Base-by-base conservation (phyloP, 2,113 vertebrate genomes). In the Coturnix japonica region DNA sequence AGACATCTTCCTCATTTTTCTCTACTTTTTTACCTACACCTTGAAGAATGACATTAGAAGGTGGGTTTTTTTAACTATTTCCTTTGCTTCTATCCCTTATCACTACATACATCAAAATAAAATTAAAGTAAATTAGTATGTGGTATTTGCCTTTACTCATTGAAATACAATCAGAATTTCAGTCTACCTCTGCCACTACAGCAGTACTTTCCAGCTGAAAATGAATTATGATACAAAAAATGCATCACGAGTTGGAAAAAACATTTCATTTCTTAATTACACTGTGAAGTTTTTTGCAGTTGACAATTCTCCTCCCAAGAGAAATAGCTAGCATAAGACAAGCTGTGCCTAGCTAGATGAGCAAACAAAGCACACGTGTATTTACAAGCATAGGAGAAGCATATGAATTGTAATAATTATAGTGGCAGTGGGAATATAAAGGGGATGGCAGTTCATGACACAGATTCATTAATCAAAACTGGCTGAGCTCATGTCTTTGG, bases 281-380 rank as follows among this genome's bases (percentile, higher is more conserved):
- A 1, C 28, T 54, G 39, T 79, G 65, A 87, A 71, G 44, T 28
- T 81, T 66, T 93, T 73, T 90, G 37, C 66, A n/a, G 87, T 87
- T 72, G 39, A 85, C 66, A 65, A n/a, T 88, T 91, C 79, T 31
- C 21, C 16, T 95, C 83, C 54, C 74, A 44, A 73, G 85, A 91
- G 41, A 91, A 76, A 76, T 33, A 85, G 19, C 63, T 39, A 20
- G 30, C 44, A 35, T 61, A 49, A 13, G 57, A 51, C 64, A 64
- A 22, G 30, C 35, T 47, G 47, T 71, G 70, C 22, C 64, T 80
- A 51, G 47, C 61, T 19, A 80, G 44, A 78, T 13, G 6, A 88
- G 39, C 44, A 88, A 75, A 47, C 28, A 47, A 44, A 61, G 49
- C 17, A 26, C 7, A 63, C 17, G 11, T n/a, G 12, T 37, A 75